Conservation (phyloP, 2,113 vertebrate species). For the Clarias gariepinus region DNA sequence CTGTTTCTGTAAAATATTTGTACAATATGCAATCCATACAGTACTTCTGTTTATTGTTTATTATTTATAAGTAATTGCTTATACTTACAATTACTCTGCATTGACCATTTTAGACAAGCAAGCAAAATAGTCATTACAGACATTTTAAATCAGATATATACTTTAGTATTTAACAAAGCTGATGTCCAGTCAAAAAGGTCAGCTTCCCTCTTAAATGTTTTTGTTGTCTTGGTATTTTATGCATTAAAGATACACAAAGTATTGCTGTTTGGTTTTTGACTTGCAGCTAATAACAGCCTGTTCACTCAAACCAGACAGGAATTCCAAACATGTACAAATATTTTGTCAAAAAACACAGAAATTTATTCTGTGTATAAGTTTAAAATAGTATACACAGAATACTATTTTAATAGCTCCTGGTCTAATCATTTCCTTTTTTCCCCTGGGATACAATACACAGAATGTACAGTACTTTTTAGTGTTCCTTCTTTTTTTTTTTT, state of each 20-base stretch:
- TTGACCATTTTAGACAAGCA: too few relatives aligned
- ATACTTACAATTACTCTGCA: too few relatives aligned
- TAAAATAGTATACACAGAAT: not conserved
- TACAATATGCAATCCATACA: not conserved
- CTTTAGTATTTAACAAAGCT: not conserved
- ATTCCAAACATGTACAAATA: not conserved
- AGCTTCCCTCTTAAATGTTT: not conserved
- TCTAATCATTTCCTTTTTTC: not conserved
- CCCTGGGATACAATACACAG: not conserved
- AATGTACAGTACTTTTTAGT: not conserved
- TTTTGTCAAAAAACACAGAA: not conserved
- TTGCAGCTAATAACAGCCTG: not conserved
- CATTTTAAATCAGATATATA: not conserved
- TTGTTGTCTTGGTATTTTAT: not conserved
- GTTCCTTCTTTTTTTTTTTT: too few relatives aligned
- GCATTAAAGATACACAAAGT: slow-evolving; percentile 18
- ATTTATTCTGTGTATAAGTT: too few relatives aligned
- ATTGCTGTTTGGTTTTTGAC: not conserved
- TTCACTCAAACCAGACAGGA: not conserved
- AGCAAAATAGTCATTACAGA: not conserved
- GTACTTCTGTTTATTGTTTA: not conserved
- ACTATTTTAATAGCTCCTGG: not conserved
- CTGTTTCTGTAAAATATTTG: not conserved
- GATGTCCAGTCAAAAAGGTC: not conserved
- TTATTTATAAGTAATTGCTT: not conserved